Conservation (phyloP, 2,888 invertebrate genomes). For the Gerris lacustris region DNA sequence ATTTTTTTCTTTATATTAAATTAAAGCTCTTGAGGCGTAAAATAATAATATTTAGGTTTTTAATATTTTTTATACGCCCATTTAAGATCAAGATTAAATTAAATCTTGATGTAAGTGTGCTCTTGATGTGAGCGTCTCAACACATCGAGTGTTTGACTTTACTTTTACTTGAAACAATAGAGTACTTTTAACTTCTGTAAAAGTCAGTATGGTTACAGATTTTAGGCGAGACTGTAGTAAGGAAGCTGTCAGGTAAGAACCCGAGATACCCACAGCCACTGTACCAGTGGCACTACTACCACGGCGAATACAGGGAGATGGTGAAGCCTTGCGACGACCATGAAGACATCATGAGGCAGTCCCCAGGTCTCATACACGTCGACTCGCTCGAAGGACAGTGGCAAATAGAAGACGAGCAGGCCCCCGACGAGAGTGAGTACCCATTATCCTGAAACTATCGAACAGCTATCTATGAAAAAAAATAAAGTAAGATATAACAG, state of each 20-base stretch:
- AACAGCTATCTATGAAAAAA: too few species aligned
- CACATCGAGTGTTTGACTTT: too few species aligned
- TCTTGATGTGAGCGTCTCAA: too few species aligned
- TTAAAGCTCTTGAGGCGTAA: too few species aligned
- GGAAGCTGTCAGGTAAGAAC: neutral
- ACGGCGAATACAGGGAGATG: conserved; percentile 3
- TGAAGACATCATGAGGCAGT: neutral
- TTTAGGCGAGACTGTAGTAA: neutral
- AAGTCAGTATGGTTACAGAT: neutral
- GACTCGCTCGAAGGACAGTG: conserved; percentile 2
- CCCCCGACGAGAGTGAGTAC: neutral
- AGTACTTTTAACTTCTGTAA: neutral
- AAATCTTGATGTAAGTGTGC: too few species aligned
- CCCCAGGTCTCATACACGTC: neutral
- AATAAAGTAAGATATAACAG: too few species aligned
- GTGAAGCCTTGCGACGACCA: neutral
- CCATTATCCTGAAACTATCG: too few species aligned
- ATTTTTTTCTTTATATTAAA: too few species aligned
- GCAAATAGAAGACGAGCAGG: neutral
- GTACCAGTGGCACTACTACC: neutral
- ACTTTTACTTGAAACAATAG: too few species aligned
- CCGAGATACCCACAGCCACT: neutral
- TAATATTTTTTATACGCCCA: too few species aligned
- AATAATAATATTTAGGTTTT: too few species aligned
- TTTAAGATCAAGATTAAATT: too few species aligned